A percentile compares a stretch with the other conserved stretches of the same genome.
These are phyloP conservation scores for Rhinogobio ventralis DNA, from an alignment of 2,797 vertebrate species.

Conservation along the genomic window DNA sequence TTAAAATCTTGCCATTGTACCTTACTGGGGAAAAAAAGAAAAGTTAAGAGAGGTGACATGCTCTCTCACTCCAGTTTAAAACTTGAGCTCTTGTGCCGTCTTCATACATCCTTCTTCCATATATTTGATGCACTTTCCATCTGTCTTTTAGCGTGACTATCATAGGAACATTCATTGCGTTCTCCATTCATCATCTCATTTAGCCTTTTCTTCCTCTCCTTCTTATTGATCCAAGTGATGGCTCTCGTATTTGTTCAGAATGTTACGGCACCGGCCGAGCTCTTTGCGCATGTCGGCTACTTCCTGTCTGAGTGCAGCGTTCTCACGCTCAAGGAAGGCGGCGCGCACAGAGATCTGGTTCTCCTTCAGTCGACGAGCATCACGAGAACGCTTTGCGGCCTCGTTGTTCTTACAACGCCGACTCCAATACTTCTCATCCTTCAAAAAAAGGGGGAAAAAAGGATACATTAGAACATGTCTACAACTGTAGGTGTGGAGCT, in stretches of 20 bases:
- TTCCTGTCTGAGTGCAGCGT: slow-evolving; percentile 87
- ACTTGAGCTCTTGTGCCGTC: slow-evolving; percentile 51
- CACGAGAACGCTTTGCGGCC: slow-evolving; percentile 92
- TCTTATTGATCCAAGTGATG: slow-evolving; percentile 86
- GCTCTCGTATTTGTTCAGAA: slow-evolving; percentile 91
- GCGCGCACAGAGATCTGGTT: slow-evolving; percentile 94
- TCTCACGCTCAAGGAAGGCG: slow-evolving; percentile 92
- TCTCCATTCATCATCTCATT: slow-evolving; percentile 62
- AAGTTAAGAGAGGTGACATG: slow-evolving; percentile 50
- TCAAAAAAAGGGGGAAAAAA: neutral
- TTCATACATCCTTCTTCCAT: slow-evolving; percentile 21
- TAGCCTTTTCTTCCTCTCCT: slow-evolving; percentile 45
- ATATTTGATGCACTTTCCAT: slow-evolving; percentile 9
- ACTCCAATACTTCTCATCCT: slow-evolving; percentile 96
- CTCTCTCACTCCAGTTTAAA: slow-evolving; percentile 66
- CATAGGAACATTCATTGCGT: slow-evolving; percentile 55
- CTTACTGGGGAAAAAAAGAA: slow-evolving; percentile 72
- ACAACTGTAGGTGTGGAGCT: neutral
- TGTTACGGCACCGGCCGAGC: slow-evolving; percentile 87
- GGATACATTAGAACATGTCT: neutral
- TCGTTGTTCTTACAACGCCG: slow-evolving; percentile 92
- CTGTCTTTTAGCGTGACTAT: slow-evolving; percentile 49
- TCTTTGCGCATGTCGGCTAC: slow-evolving; percentile 92
- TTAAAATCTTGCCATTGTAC: slow-evolving; percentile 73
- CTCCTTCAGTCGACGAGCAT: slow-evolving; percentile 92